phyloP scores from a whole-genome alignment of 1,140 invertebrate species.

The Stratiolaelaps scimitus region DNA sequence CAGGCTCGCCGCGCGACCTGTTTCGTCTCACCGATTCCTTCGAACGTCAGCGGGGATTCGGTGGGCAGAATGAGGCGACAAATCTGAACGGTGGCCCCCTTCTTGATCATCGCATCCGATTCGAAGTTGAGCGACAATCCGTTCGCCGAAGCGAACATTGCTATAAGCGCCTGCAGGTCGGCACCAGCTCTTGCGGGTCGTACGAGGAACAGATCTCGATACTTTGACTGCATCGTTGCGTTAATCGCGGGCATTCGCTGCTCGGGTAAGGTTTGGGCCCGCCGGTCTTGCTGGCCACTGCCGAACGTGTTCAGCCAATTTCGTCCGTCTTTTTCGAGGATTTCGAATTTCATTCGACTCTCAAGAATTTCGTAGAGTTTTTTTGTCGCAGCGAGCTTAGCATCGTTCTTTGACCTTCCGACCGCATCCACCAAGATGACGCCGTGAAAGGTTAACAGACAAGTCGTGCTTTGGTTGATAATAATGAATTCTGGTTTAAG shows the following conservation, averaged over 20 bases:
- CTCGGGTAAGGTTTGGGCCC: background rate
- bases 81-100: background rate
- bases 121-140: background rate
- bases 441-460: background rate
- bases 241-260: background rate
- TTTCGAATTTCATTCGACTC: background rate
- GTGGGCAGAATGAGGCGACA: background rate
- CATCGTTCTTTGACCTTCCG: background rate
- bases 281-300: background rate
- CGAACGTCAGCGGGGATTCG: constrained; percentile 1
- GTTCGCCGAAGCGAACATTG: background rate
- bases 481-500: background rate
- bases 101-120: background rate
- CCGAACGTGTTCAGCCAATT: background rate
- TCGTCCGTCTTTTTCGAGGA: background rate
- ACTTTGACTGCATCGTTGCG: background rate
- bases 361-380: background rate
- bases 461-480: background rate
- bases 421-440: background rate
- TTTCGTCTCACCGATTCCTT: background rate
- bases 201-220: background rate
- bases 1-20: background rate
- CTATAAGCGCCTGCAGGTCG: background rate
- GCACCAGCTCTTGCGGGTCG: background rate
- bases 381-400: background rate